Conservation (phyloP, 2,113 vertebrate genomes). For the Oreocharis arfaki region DNA sequence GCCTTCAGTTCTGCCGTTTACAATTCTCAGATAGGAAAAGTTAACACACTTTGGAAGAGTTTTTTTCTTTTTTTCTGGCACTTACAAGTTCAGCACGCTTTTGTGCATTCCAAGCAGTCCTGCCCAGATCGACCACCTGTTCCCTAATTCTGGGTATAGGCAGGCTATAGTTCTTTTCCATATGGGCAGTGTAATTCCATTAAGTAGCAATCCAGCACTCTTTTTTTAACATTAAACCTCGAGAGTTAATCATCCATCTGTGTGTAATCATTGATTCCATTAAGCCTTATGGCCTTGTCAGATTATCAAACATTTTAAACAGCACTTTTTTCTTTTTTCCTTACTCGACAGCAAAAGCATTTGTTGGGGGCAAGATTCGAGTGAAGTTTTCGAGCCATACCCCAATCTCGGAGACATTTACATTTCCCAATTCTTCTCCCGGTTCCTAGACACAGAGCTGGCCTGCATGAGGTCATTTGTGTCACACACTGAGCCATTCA, state of each 20-base stretch:
- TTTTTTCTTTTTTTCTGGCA: constrained; percentile 67
- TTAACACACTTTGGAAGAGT: constrained; percentile 67
- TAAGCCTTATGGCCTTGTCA: constrained; percentile 86
- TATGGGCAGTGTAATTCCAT: constrained; percentile 83
- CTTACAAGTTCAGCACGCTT: constrained; percentile 73
- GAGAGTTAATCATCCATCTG: constrained; percentile 85
- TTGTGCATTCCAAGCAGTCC: constrained; percentile 79
- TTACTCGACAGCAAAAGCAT: constrained; percentile 71
- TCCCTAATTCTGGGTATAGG: constrained; percentile 80
- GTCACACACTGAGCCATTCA: not conserved
- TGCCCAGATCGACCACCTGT: constrained; percentile 81
- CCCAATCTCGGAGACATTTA: not conserved
- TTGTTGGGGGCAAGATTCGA: constrained; percentile 67
- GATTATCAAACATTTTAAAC: constrained; percentile 82
- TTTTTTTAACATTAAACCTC: constrained; percentile 78
- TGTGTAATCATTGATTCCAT: constrained; percentile 84
- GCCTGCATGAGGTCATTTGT: not conserved
- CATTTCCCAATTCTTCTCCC: not conserved
- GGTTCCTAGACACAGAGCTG: not conserved
- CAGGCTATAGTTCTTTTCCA: constrained; percentile 81
- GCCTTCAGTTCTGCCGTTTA: constrained; percentile 53
- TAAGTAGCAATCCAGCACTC: constrained; percentile 81
- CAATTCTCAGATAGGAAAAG: constrained; percentile 61
- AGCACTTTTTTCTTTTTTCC: constrained; percentile 56
- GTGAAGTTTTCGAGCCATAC: constrained; percentile 51